These are phyloP conservation scores for Psilanteris sp. DNA, from an alignment of 1,140 invertebrate species.

Conservation along the genomic window DNA sequence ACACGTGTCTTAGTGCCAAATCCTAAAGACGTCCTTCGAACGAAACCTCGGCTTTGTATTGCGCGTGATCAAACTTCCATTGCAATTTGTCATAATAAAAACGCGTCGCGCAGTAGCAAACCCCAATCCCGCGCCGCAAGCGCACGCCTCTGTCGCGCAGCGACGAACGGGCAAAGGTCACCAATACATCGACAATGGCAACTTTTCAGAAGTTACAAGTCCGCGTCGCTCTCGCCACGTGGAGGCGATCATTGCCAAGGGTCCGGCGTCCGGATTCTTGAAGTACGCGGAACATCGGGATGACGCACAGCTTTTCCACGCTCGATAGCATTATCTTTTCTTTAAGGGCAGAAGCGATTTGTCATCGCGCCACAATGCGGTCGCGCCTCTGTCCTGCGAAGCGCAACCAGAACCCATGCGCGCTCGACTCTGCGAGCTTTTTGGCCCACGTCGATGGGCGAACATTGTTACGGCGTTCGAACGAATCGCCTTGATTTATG, in stretches of 20 bases:
- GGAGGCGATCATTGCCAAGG: constrained; percentile 8
- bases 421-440: constrained; percentile 27
- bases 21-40: neutral
- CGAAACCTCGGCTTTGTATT: neutral
- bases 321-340: constrained; percentile 43
- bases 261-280: constrained; percentile 6
- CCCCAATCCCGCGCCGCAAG: neutral
- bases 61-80: neutral
- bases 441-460: constrained; percentile 24
- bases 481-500: constrained; percentile 77
- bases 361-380: constrained; percentile 78
- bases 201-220: constrained; percentile 41
- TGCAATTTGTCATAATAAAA: constrained; percentile 43
- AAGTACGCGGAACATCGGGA: constrained; percentile 58
- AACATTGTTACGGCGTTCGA: constrained; percentile 71
- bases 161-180: constrained; percentile 11
- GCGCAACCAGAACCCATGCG: constrained; percentile 34
- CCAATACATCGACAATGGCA: constrained; percentile 16
- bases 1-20: too few relatives aligned
- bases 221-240: constrained; percentile 11
- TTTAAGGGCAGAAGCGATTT: constrained; percentile 72
- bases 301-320: constrained; percentile 62
- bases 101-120: constrained; percentile 11
- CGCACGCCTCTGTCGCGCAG: constrained; percentile 16
- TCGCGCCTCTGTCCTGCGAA: constrained; percentile 73